phyloP scores from a whole-genome alignment of 2,797 vertebrate genomes.

The Alcedo atthis region DNA sequence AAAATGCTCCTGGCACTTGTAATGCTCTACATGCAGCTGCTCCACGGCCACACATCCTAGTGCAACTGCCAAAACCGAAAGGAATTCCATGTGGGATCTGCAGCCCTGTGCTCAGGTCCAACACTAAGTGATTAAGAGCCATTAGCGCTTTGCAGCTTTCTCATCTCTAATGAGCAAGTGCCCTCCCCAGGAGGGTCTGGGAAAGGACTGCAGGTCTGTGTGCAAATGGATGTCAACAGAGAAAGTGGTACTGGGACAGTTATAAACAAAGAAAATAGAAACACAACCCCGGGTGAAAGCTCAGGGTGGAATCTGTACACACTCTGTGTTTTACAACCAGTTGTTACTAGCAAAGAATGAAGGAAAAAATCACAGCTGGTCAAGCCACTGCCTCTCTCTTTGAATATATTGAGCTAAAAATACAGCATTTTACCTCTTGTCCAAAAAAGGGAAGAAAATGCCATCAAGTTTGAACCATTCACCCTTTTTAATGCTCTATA shows the following conservation, averaged over 20 bases:
- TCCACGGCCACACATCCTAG: not conserved
- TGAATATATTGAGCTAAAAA: not conserved
- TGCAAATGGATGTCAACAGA: not conserved
- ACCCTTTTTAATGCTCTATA: slow-evolving; percentile 8
- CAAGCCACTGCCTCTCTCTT: not conserved
- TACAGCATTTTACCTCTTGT: not conserved
- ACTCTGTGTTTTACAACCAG: not conserved
- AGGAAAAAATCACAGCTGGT: not conserved
- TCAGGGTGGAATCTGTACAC: not conserved
- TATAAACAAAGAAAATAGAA: not conserved
- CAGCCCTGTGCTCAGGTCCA: not conserved
- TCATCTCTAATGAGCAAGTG: not conserved
- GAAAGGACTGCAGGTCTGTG: not conserved
- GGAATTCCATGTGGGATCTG: not conserved
- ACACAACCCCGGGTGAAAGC: not conserved
- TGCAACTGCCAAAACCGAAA: not conserved
- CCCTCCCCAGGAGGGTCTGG: not conserved
- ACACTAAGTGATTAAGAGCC: not conserved
- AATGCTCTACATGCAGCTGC: not conserved
- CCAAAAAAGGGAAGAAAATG: not conserved
- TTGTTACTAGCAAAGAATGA: not conserved
- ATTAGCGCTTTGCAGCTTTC: not conserved
- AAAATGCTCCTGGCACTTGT: not conserved
- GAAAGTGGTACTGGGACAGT: not conserved
- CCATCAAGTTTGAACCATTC: not conserved